Conservation (phyloP, 2,797 vertebrate species). For the Lacerta agilis region DNA sequence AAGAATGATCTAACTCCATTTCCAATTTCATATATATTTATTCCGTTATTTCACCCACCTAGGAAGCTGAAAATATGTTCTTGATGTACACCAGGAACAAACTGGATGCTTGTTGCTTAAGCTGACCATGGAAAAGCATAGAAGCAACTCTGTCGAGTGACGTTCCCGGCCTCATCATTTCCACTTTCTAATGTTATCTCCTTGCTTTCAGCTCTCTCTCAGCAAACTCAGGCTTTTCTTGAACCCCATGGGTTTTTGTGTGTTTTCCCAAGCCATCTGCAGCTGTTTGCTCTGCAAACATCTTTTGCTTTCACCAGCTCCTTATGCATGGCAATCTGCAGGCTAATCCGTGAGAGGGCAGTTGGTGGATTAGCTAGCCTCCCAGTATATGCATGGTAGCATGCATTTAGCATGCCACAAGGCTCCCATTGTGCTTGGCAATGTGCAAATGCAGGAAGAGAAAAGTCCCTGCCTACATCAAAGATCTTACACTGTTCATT, state of each 20-base stretch:
- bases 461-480: slow-evolving; percentile 20
- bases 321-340: neutral
- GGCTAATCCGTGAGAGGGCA: neutral
- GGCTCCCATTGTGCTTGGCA: neutral
- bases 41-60: no score
- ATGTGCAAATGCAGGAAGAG: neutral
- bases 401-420: neutral
- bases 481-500: slow-evolving; percentile 19
- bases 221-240: neutral
- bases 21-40: no score
- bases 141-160: neutral
- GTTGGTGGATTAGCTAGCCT: neutral
- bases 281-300: slow-evolving; percentile 2
- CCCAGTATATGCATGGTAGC: neutral
- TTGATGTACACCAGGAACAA: neutral
- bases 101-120: neutral
- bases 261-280: neutral
- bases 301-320: neutral
- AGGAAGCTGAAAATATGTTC: neutral
- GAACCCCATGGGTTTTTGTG: neutral
- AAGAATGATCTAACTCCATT: no score
- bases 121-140: neutral
- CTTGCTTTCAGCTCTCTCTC: neutral
- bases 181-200: neutral
- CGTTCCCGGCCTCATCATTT: neutral